Evolutionary conservation across 2,113 vertebrate species (phyloP).

Genomic region (Corythoichthys haematopterus): DNA sequence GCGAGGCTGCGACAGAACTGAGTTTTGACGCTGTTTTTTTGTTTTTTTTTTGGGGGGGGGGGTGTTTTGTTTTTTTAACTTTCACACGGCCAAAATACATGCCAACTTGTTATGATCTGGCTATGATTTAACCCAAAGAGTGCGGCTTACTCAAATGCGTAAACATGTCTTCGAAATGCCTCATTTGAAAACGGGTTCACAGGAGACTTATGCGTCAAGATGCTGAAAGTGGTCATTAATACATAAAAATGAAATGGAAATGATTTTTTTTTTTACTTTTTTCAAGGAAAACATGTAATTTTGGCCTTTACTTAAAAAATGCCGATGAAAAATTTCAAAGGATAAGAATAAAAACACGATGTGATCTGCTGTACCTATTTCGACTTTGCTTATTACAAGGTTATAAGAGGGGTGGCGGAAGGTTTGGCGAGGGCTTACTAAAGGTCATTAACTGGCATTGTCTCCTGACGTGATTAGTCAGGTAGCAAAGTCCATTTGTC

Average conservation of each 20-base stretch:
- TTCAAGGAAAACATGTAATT: background rate
- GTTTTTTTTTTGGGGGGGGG: background rate
- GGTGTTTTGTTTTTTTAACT: background rate
- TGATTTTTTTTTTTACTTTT: conserved; percentile 6
- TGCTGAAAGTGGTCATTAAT: conserved; percentile 34
- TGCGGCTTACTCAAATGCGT: conserved; percentile 33
- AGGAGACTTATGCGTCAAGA: conserved; percentile 32
- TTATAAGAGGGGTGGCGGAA: conserved; percentile 70
- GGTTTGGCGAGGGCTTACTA: conserved; percentile 74
- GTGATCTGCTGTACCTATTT: conserved; percentile 28
- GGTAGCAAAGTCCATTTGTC: conserved; percentile 99
- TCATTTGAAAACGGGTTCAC: conserved; percentile 34
- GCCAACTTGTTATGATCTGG: conserved; percentile 40
- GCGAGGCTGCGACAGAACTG: conserved; percentile 34
- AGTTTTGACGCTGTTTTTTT: conserved; percentile 20
- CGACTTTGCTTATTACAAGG: conserved; percentile 74
- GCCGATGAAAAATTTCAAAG: background rate
- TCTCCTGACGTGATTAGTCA: conserved; percentile 99
- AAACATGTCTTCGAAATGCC: conserved; percentile 37
- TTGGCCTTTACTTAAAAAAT: background rate
- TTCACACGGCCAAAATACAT: conserved; percentile 31
- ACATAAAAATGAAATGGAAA: conserved; percentile 47
- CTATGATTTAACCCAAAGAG: conserved; percentile 47
- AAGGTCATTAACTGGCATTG: conserved; percentile 96
- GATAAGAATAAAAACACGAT: conserved; percentile 5